Percentiles rank a stretch among this genome's conserved stretches.
These are phyloP conservation scores for Galleria mellonella DNA, from an alignment of 1,140 invertebrate genomes.

Conservation along the genomic window DNA sequence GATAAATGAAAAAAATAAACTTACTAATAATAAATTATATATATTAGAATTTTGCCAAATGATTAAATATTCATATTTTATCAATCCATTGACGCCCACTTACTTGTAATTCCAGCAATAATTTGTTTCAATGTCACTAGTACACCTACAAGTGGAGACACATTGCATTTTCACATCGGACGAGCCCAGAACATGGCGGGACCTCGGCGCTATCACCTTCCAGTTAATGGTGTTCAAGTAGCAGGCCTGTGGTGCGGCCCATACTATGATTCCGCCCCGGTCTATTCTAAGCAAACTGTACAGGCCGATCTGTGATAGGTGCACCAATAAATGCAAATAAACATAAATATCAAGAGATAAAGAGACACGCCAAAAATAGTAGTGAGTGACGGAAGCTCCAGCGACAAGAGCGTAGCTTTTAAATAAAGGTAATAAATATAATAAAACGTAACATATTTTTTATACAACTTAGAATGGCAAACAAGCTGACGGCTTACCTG, in stretches of 20 bases:
- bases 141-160: constrained; percentile 34
- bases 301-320: constrained; percentile 82
- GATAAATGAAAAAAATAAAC: no score
- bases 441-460: no score
- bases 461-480: no score
- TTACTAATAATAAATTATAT: no score
- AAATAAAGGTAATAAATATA: no score
- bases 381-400: not conserved
- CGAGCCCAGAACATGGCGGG: constrained; percentile 43
- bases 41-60: no score
- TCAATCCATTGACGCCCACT: not conserved
- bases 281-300: constrained; percentile 83
- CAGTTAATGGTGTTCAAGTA: constrained; percentile 91
- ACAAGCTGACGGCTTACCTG: no score
- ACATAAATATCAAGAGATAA: not conserved
- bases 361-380: not conserved
- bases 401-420: no score
- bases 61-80: no score
- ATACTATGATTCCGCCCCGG: constrained; percentile 87
- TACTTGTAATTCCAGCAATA: constrained; percentile 55
- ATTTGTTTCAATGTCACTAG: constrained; percentile 22
- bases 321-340: not conserved
- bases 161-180: constrained; percentile 24
- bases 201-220: constrained; percentile 78
- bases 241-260: constrained; percentile 86